Evolutionary conservation across 1,140 invertebrate species (phyloP), one percentile per base, ranked within the genome.

Genomic region (Cydia splendana): DNA sequence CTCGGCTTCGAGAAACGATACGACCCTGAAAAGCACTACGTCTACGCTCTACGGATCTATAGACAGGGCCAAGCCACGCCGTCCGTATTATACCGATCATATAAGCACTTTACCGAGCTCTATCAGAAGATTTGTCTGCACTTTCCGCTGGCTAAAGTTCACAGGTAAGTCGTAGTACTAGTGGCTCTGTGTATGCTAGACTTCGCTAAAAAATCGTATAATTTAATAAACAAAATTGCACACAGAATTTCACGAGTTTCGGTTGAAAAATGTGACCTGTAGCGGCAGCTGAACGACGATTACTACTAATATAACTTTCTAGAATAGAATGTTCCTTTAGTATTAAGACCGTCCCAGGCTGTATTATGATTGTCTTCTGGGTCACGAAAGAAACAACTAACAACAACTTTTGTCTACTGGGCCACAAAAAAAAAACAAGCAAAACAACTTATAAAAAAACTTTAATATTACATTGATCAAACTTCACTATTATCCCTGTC

Each of bases 21-120:
- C 89, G 98, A 98, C 91, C 98, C 98, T 28, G 98, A 99, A 87
- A 99, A 99, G 94, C 98, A 99, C 94, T 99, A 99, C 92, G 98
- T 99, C 85, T 99, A 99, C 90, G 97, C 98, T 82, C 92, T 99
- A 65, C 95, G 96, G 82, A 96, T 99, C 65, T 96, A 96, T 82
- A 94, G 99, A 76, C 96, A 97, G 82, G 96, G 96, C 76, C 96
- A 98, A 87, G 95, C 95, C 9, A 97, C 98, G 85, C 96, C 97
- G 0, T 96, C 96, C 74, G 96, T 97, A 86, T 94, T 99, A 42
- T 98, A 98, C 89, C 95, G 99, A 75, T 97, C 97, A 0, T 99
- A 98, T 91, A 97, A 98, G 84, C 98, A 99, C 92, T 99, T 99
- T 92, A 96, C 97, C 18, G 99, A 99, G 93, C 96, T 99, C 77